phyloP scores from a whole-genome alignment of 1,140 invertebrate genomes.

The Musca vetustissima region DNA sequence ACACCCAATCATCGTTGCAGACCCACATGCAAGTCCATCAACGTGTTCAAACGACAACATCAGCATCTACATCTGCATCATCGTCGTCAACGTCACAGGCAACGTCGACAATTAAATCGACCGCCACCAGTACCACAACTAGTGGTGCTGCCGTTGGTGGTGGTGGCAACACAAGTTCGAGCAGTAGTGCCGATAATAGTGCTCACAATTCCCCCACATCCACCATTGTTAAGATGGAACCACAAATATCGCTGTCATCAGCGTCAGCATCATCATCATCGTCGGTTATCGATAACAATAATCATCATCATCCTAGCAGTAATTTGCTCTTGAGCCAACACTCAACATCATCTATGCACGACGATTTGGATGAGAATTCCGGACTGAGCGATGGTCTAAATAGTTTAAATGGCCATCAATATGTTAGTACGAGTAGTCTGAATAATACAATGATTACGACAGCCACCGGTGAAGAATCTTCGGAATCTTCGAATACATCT shows the following conservation, averaged over 20 bases:
- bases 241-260: too few relatives aligned
- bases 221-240: constrained; percentile 26
- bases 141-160: too few relatives aligned
- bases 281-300: not conserved
- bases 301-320: constrained; percentile 33
- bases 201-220: constrained; percentile 18
- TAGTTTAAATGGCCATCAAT: constrained; percentile 8
- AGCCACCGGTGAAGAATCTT: constrained; percentile 50
- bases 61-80: constrained; percentile 21
- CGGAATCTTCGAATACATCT: constrained; percentile 50
- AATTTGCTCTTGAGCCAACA: constrained; percentile 28
- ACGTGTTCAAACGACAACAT: constrained; percentile 39
- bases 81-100: constrained; percentile 23
- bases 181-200: constrained; percentile 23
- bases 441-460: constrained; percentile 28
- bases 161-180: constrained; percentile 42
- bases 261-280: constrained; percentile 18
- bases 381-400: constrained; percentile 26
- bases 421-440: constrained; percentile 3
- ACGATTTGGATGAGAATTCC: constrained; percentile 49
- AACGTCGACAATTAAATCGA: constrained; percentile 28
- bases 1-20: constrained; percentile 52
- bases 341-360: constrained; percentile 34
- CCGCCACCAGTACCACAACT: constrained; percentile 29
- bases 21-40: constrained; percentile 55